Percentiles rank a stretch among this genome's conserved stretches.
Evolutionary conservation across 2,113 vertebrate genomes (phyloP).

Genomic region (Paradoxurus hermaphroditus): DNA sequence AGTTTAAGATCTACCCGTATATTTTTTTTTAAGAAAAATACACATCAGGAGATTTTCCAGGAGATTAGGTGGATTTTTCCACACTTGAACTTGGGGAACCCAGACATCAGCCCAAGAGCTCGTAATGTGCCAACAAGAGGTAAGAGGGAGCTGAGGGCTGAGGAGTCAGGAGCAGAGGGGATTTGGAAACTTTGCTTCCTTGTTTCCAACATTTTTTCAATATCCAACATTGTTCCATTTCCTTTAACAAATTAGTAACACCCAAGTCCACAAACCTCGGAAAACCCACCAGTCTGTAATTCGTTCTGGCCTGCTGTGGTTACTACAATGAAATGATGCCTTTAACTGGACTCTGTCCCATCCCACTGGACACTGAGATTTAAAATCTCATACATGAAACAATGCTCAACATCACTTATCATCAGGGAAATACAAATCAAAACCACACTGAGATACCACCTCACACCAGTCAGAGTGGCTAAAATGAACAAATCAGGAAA

Average conservation of each 20-base stretch:
- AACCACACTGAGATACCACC: too few relatives aligned
- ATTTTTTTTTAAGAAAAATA: slow-evolving; percentile 48
- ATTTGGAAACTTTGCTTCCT: background rate
- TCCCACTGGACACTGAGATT: background rate
- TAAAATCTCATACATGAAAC: background rate
- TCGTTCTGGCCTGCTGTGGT: background rate
- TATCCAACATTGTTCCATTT: background rate
- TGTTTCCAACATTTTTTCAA: background rate
- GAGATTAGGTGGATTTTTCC: slow-evolving; percentile 71
- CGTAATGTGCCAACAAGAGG: background rate
- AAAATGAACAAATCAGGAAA: too few relatives aligned
- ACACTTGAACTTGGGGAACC: slow-evolving; percentile 49
- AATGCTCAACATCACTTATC: too few relatives aligned
- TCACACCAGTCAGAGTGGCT: too few relatives aligned
- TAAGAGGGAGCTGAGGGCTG: accelerated
- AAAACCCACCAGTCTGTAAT: background rate
- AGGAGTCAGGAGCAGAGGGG: background rate
- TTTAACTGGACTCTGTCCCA: background rate
- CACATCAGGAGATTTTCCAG: slow-evolving; percentile 48
- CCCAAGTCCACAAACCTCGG: background rate
- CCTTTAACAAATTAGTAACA: background rate
- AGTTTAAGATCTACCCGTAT: background rate
- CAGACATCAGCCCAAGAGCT: slow-evolving; percentile 52
- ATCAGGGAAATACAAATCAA: too few relatives aligned
- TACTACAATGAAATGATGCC: background rate